Evolutionary conservation across 2,888 invertebrate genomes (phyloP).

Genomic region (Drosophila subquinaria): DNA sequence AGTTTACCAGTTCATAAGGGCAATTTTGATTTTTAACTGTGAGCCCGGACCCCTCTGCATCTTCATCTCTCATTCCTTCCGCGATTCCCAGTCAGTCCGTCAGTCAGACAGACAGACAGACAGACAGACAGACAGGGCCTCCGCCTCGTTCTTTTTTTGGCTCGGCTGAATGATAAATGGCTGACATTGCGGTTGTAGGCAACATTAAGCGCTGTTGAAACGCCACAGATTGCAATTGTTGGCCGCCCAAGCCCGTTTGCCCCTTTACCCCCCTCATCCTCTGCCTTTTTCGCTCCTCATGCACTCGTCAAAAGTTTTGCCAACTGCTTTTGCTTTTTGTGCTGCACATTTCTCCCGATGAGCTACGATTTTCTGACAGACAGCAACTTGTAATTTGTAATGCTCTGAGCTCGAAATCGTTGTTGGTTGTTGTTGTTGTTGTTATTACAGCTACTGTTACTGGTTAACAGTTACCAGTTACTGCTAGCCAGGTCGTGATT

Average conservation of each 20-base stretch:
- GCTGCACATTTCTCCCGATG: conserved; percentile 25
- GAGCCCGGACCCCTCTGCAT: conserved; percentile 10
- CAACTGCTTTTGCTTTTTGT: conserved; percentile 49
- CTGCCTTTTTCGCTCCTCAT: conserved; percentile 40
- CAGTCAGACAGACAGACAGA: conserved; percentile 22
- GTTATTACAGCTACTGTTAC: conserved; percentile 23
- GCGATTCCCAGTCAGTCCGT: conserved; percentile 9
- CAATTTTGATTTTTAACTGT: conserved; percentile 49
- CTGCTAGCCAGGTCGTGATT: conserved; percentile 59
- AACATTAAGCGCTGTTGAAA: conserved; percentile 77
- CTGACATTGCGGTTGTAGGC: conserved; percentile 77
- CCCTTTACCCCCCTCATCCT: neutral
- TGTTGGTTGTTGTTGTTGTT: conserved; percentile 7
- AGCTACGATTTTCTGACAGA: conserved; percentile 55
- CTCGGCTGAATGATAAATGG: conserved; percentile 74
- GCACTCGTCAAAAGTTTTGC: conserved; percentile 62
- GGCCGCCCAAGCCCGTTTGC: conserved; percentile 19
- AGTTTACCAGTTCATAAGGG: conserved; percentile 41
- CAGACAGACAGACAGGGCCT: conserved; percentile 24
- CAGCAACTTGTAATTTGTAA: conserved; percentile 73
- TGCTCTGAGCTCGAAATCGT: conserved; percentile 38
- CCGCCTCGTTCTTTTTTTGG: conserved; percentile 22
- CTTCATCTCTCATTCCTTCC: conserved; percentile 19
- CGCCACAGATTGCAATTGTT: conserved; percentile 78
- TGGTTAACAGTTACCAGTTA: conserved; percentile 44